A percentile compares a stretch with the other conserved stretches of the same genome.
phyloP scores from a whole-genome alignment of 2,888 invertebrate genomes.

The Rhagonycha lutea region DNA sequence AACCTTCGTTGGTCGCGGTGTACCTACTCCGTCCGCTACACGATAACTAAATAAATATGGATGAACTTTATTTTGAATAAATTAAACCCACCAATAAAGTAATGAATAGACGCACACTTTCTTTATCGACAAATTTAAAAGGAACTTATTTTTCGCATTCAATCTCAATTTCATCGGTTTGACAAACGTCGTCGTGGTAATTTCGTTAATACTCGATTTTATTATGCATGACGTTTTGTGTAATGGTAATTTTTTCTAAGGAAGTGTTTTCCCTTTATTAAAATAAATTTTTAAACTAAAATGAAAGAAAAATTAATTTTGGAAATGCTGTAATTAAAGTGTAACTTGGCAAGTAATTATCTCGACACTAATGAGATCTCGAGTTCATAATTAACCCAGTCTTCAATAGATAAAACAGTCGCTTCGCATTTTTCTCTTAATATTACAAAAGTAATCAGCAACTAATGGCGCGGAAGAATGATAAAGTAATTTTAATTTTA shows the following conservation, averaged over 20 bases:
- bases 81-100: slow-evolving; percentile 30
- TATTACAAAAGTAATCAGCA: slow-evolving; percentile 46
- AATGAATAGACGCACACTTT: slow-evolving; percentile 31
- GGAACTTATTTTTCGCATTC: slow-evolving; percentile 18
- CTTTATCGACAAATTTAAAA: slow-evolving; percentile 24
- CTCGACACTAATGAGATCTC: slow-evolving; percentile 39
- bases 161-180: slow-evolving; percentile 28
- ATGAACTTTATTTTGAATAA: slow-evolving; percentile 39
- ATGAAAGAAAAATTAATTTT: slow-evolving; percentile 36
- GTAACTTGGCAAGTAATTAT: slow-evolving; percentile 41
- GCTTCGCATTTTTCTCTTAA: slow-evolving; percentile 40
- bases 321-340: slow-evolving; percentile 41
- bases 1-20: slow-evolving; percentile 6
- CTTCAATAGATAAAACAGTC: slow-evolving; percentile 41
- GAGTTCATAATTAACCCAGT: slow-evolving; percentile 43
- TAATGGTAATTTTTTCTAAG: neutral
- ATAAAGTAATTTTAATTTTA: slow-evolving; percentile 49
- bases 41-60: slow-evolving; percentile 43
- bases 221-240: neutral
- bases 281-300: slow-evolving; percentile 25
- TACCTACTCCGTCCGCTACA: slow-evolving; percentile 17
- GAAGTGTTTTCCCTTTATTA: neutral
- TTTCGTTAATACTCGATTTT: neutral
- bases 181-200: slow-evolving; percentile 7
- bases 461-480: slow-evolving; percentile 47